A percentile compares a stretch with the other conserved stretches of the same genome.
These are phyloP conservation scores for Arrhopalites spinosus DNA, from an alignment of 2,888 invertebrate species.

Conservation along the genomic window DNA sequence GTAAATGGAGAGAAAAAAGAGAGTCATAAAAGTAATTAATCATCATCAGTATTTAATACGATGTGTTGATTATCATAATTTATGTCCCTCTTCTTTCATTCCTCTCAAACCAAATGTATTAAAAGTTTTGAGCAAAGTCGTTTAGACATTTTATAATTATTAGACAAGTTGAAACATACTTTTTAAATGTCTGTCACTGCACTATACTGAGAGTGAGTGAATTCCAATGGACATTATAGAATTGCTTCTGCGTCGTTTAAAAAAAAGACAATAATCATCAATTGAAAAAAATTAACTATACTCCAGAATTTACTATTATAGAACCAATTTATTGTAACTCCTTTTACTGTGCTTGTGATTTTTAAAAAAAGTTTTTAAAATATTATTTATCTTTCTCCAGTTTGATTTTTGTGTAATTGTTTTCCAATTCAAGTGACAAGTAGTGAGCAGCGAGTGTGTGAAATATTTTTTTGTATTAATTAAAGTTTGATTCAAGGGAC, in stretches of 20 bases:
- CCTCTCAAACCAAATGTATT: no score
- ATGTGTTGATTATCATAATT: conserved; percentile 22
- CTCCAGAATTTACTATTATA: background rate
- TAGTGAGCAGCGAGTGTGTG: no score
- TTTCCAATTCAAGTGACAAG: no score
- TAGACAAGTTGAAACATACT: no score
- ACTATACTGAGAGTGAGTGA: no score
- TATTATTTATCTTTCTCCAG: no score
- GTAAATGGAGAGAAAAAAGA: background rate
- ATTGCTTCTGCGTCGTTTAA: background rate
- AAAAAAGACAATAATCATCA: background rate
- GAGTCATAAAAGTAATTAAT: conserved; percentile 23
- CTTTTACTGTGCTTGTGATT: no score
- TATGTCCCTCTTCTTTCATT: background rate
- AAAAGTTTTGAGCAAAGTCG: background rate
- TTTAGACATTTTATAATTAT: background rate
- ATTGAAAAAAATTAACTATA: background rate
- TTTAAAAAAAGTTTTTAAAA: no score
- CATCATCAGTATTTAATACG: conserved; percentile 8
- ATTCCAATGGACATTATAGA: background rate
- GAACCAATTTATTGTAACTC: background rate
- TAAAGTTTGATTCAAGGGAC: no score
- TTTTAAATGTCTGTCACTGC: no score
- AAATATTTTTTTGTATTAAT: no score
- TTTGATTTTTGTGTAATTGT: no score